These are phyloP conservation scores for Dendrolimus kikuchii DNA, from an alignment of 1,140 invertebrate species.

Conservation along the genomic window DNA sequence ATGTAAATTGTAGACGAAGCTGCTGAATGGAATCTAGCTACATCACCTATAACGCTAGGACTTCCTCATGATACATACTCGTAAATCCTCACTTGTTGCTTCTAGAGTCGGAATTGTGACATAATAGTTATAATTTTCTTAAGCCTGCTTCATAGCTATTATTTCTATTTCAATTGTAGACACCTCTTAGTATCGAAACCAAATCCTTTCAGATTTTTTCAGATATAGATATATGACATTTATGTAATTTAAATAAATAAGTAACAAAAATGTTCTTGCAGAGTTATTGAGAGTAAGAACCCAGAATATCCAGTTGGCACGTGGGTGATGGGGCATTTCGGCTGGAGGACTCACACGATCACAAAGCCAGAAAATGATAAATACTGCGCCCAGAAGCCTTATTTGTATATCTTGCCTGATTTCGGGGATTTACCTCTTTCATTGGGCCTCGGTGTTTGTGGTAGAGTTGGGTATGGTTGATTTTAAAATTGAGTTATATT, in stretches of 20 bases:
- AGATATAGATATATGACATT: no score
- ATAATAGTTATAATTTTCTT: no score
- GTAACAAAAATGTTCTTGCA: constrained; percentile 18
- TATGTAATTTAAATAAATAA: neutral
- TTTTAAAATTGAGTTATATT: neutral
- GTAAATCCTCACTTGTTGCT: no score
- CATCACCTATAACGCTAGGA: no score
- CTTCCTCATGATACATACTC: no score
- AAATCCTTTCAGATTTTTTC: no score
- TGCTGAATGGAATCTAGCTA: no score
- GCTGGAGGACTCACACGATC: constrained; percentile 69
- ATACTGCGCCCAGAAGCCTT: constrained; percentile 21
- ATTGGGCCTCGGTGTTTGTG: constrained; percentile 72
- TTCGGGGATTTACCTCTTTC: constrained; percentile 70
- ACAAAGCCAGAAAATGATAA: constrained; percentile 33
- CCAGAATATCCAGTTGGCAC: constrained; percentile 63
- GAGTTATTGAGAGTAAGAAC: constrained; percentile 65
- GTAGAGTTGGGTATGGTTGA: constrained; percentile 74
- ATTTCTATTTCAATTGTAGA: no score
- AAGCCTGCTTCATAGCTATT: no score
- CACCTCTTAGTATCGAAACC: no score
- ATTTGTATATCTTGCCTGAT: constrained; percentile 62
- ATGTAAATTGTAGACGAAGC: no score
- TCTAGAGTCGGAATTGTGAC: no score
- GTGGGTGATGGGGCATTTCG: constrained; percentile 67